Percentiles rank a stretch among this genome's conserved stretches.
Conservation (phyloP, 2,113 vertebrate species). For the Morone saxatilis region DNA sequence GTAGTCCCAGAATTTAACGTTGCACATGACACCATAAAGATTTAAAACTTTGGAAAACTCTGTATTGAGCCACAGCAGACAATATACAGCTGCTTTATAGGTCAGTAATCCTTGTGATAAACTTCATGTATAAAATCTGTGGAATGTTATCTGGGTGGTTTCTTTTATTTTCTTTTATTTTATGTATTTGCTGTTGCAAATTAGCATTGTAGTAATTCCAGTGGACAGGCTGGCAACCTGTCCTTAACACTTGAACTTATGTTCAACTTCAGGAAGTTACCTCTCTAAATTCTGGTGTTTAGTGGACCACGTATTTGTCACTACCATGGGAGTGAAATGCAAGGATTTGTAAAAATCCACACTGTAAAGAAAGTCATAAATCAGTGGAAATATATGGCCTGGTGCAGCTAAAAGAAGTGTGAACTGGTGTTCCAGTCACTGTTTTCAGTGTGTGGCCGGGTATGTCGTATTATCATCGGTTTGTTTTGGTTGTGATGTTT, state of each 20-base stretch:
- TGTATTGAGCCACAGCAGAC: not conserved
- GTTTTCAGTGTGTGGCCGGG: not conserved
- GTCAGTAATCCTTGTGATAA: not conserved
- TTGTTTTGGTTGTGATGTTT: slow-evolving; percentile 42
- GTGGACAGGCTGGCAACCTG: not conserved
- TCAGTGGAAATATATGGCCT: not conserved
- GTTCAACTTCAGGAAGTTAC: not conserved
- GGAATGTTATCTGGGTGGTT: not conserved
- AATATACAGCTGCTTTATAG: not conserved
- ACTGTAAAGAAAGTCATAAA: not conserved
- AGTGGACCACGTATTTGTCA: not conserved
- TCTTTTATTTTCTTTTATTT: too few relatives aligned
- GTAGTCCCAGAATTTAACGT: not conserved
- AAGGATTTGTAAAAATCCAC: not conserved
- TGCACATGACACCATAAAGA: not conserved
- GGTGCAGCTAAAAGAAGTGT: not conserved
- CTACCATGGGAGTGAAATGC: not conserved
- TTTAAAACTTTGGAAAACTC: too few relatives aligned
- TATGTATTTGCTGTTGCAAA: not conserved
- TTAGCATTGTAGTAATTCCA: not conserved
- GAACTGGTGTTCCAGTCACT: not conserved
- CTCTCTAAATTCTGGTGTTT: not conserved
- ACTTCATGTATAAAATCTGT: not conserved
- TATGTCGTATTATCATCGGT: slow-evolving; percentile 12
- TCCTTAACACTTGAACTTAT: not conserved